Base-by-base conservation (phyloP, 2,888 invertebrate genomes). In the Cataglyphis altisquamis region DNA sequence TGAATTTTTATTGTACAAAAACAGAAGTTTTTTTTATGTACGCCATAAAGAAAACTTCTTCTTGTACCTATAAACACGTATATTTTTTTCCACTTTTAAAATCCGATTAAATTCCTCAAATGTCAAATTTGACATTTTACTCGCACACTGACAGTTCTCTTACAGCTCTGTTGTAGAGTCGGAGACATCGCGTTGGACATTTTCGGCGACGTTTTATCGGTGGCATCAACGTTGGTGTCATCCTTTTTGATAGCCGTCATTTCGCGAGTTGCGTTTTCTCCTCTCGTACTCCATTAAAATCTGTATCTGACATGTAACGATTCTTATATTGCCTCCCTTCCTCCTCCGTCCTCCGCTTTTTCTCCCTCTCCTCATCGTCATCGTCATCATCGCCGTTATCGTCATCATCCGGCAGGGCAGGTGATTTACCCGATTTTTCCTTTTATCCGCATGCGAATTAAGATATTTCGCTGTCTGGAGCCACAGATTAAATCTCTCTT, bases 301-400 rank as follows among this genome's bases (percentile, higher is more conserved):
- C 72, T 60, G 48, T 60, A 70, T 80, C 70, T 70, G 8, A 10
- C 60, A 2, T 21, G 70, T 60, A 4, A 29, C 36, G 57, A 80
- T 80, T 70, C 3, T 80, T 80, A 80, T 78, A 78, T 18, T 5
- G 6, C 60, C 9, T 60, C 78, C 78, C 78, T 80, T 80, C 72
- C 70, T 80, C 18, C 21, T 36, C 32, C 10, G 15, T 39, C 18
- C 25, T 25, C 4, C 12, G 41, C 18, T 72, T 57, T 32, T 12
- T 18, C 12, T 70, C 57, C 41, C 57, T 57, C 70, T 70, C 60
- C 25, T 18, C 32, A 8, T 48, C 32, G 12, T 15, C 36, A 25
- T 55, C 21, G 21, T 41, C 41, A 2, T 52, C 32, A 4, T 36
- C 4, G 25, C 32, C 41, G 41, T 41, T 25, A 3, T 45, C n/a